phyloP scores from a whole-genome alignment of 2,113 vertebrate genomes.

The Anarhynchus alexandrinus region DNA sequence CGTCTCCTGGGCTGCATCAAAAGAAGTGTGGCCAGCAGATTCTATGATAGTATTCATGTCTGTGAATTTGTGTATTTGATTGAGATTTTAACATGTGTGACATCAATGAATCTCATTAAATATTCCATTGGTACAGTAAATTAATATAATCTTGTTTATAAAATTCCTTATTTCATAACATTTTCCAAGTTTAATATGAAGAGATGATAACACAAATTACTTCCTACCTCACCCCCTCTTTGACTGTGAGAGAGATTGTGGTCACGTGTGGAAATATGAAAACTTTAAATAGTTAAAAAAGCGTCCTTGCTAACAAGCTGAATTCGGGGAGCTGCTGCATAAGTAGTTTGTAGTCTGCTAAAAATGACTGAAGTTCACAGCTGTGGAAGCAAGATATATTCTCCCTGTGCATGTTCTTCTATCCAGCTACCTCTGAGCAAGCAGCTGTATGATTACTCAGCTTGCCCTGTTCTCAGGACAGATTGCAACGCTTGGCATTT shows the following conservation, averaged over 20 bases:
- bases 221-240: background rate
- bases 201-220: background rate
- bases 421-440: conserved; percentile 22
- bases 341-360: background rate
- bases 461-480: background rate
- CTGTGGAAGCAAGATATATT: conserved; percentile 21
- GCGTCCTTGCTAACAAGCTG: background rate
- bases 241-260: background rate
- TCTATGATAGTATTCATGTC: background rate
- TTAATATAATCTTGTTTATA: conserved; percentile 12
- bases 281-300: background rate
- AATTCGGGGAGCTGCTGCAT: background rate
- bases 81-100: background rate
- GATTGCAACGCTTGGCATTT: conserved; percentile 10
- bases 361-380: conserved; percentile 5
- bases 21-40: no score
- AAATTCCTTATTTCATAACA: background rate
- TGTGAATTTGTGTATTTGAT: conserved; percentile 13
- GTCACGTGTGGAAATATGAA: background rate
- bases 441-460: conserved; percentile 46
- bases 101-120: conserved; percentile 16
- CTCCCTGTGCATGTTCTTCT: background rate
- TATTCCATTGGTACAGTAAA: background rate
- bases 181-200: conserved; percentile 38
- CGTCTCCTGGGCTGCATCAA: no score